A percentile compares a stretch with the other conserved stretches of the same genome.
phyloP scores from a whole-genome alignment of 92 coral and sea anemone genomes.

The Pocillopora grandis region DNA sequence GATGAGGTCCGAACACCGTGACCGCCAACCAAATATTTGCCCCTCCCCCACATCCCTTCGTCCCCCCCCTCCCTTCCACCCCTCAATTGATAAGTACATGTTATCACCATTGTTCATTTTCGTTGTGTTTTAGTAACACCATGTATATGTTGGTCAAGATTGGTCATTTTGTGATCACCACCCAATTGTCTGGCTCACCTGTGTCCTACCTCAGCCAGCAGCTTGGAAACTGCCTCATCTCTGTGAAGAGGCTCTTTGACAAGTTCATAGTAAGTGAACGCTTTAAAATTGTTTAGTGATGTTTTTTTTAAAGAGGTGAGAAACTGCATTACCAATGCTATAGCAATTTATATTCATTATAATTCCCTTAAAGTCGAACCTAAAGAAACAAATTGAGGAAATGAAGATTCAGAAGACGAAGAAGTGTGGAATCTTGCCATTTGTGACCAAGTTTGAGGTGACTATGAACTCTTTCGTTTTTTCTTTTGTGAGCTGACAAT shows the following conservation, averaged over 20 bases:
- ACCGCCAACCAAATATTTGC: too few species aligned
- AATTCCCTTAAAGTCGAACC: conserved; percentile 52
- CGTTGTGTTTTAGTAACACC: conserved; percentile 71
- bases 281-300: background rate
- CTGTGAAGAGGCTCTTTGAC: conserved; percentile 94
- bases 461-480: background rate
- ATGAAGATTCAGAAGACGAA: conserved; percentile 91
- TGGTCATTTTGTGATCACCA: conserved; percentile 94
- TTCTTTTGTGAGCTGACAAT: background rate
- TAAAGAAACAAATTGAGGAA: conserved; percentile 90
- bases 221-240: conserved; percentile 92
- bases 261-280: conserved; percentile 88
- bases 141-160: conserved; percentile 99
- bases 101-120: background rate
- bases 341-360: background rate
- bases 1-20: too few species aligned
- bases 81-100: too few species aligned
- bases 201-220: conserved; percentile 97
- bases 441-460: conserved; percentile 96
- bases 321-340: background rate
- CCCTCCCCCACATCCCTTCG: too few species aligned
- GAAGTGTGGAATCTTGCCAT: conserved; percentile 91
- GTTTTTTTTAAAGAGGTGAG: background rate
- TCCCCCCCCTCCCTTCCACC: too few species aligned
- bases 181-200: conserved; percentile 91